Conservation (phyloP, 1,140 invertebrate species). For the Araneus ventricosus region DNA sequence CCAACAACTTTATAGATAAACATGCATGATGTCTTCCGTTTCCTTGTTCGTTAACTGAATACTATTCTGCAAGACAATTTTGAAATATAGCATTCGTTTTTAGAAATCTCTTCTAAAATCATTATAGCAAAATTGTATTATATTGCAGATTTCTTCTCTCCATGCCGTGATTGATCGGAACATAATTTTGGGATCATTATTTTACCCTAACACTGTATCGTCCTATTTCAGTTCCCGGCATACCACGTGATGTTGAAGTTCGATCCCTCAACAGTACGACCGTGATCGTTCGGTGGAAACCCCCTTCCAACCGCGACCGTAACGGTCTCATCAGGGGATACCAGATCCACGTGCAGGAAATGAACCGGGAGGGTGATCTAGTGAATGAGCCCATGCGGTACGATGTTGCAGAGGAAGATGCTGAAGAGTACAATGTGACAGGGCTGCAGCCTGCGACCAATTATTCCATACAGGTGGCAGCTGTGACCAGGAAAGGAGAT, state of each 20-base stretch:
- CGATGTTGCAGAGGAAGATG: slow-evolving; percentile 89
- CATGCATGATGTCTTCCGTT: no score
- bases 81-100: no score
- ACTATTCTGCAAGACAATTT: no score
- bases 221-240: slow-evolving; percentile 91
- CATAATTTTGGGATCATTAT: no score
- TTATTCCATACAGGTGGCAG: slow-evolving; percentile 91
- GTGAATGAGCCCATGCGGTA: slow-evolving; percentile 80
- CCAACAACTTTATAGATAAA: no score
- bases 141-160: no score
- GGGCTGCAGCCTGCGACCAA: slow-evolving; percentile 95
- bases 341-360: slow-evolving; percentile 96
- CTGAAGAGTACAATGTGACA: slow-evolving; percentile 90
- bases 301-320: slow-evolving; percentile 92
- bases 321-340: slow-evolving; percentile 98
- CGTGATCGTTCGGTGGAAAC: slow-evolving; percentile 94
- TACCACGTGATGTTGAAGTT: slow-evolving; percentile 94
- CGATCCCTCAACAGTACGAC: slow-evolving; percentile 94
- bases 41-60: no score
- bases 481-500: slow-evolving; percentile 95
- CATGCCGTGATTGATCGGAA: no score
- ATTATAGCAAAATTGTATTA: no score
- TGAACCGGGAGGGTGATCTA: slow-evolving; percentile 85
- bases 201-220: background rate
- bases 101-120: no score